Evolutionary conservation across 2,888 invertebrate genomes (phyloP).

Genomic region (Xylota segnis): DNA sequence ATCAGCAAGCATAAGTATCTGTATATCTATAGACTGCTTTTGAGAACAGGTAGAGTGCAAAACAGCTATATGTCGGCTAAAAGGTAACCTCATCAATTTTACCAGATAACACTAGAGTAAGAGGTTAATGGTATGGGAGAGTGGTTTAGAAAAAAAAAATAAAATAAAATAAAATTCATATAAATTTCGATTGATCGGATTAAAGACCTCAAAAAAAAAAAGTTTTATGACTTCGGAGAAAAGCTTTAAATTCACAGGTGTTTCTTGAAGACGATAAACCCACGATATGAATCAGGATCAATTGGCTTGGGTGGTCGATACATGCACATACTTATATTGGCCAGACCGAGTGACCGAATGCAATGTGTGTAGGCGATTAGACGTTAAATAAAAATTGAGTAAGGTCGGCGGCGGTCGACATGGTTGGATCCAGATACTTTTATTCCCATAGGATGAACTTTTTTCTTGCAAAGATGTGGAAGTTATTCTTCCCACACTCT

Average conservation of each 20-base stretch:
- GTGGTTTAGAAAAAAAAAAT: background rate
- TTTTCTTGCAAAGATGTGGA: no score
- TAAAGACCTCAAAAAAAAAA: background rate
- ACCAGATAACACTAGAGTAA: conserved; percentile 1
- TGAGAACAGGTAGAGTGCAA: conserved; percentile 6
- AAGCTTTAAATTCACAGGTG: conserved; percentile 19
- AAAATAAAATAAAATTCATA: conserved; percentile 5
- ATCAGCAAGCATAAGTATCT: background rate
- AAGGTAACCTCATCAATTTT: conserved; percentile 14
- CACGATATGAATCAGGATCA: conserved; percentile 1
- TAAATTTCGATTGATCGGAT: conserved; percentile 19
- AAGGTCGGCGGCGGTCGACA: background rate
- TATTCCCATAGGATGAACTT: no score
- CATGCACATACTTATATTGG: background rate
- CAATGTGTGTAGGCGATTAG: background rate
- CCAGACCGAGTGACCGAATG: background rate
- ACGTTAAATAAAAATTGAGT: background rate
- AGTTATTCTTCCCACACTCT: no score
- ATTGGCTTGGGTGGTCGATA: background rate
- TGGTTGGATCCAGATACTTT: background rate
- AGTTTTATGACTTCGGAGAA: conserved; percentile 35
- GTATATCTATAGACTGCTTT: background rate
- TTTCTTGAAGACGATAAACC: background rate
- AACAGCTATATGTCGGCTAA: conserved; percentile 5
- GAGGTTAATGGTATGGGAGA: conserved; percentile 16